phyloP scores from a whole-genome alignment of 2,113 vertebrate genomes.

The Entomyzon cyanotis region DNA sequence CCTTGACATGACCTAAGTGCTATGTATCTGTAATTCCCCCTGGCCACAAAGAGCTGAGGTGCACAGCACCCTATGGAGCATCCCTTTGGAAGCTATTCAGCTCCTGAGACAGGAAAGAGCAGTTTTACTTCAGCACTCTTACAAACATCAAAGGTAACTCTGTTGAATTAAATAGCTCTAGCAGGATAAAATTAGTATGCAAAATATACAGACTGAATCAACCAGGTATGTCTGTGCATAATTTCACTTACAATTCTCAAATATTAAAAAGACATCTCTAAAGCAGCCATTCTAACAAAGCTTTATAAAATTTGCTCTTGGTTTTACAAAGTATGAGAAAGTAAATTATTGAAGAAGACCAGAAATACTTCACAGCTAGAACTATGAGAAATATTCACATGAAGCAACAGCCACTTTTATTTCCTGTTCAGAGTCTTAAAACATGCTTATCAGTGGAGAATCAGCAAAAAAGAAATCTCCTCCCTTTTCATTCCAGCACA shows the following conservation, averaged over 20 bases:
- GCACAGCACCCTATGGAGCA: background rate
- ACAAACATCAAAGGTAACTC: background rate
- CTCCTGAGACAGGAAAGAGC: background rate
- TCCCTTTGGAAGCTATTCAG: background rate
- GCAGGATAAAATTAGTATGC: background rate
- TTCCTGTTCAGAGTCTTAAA: background rate
- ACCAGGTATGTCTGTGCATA: background rate
- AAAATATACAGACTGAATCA: background rate
- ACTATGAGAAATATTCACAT: background rate
- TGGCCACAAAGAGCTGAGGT: background rate
- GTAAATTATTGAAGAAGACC: background rate
- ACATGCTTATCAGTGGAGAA: background rate
- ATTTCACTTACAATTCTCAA: background rate
- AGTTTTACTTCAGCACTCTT: background rate
- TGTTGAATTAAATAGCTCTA: background rate
- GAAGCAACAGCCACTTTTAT: background rate
- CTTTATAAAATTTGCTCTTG: background rate
- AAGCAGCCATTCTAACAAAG: background rate
- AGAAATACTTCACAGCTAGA: background rate
- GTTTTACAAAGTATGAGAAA: background rate
- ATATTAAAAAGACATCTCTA: background rate
- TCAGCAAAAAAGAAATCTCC: background rate
- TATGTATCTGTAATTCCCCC: fast-evolving
- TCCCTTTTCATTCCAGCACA: background rate
- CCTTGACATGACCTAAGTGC: background rate